These are phyloP conservation scores for Stylophora pistillata DNA, from an alignment of 64 coral and sea anemone genomes.

Conservation along the genomic window DNA sequence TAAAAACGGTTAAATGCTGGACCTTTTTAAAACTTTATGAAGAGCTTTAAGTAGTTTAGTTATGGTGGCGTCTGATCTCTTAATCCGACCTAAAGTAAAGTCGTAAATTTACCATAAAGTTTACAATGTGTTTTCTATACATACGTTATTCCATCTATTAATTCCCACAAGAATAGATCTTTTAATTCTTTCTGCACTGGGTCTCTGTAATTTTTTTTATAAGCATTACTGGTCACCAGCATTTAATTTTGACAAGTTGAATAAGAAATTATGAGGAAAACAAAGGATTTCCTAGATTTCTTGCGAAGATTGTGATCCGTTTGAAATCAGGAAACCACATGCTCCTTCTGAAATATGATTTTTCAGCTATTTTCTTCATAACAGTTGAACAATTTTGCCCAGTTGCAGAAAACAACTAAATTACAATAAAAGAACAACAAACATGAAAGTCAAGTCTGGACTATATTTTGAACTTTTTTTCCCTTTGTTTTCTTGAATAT, in stretches of 20 bases:
- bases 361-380: no score
- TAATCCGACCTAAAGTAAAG: background rate
- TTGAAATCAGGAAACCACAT: no score
- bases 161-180: background rate
- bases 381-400: no score
- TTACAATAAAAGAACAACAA: no score
- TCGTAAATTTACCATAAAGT: constrained; percentile 19
- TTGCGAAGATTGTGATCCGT: no score
- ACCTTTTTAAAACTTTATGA: background rate
- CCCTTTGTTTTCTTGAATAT: background rate
- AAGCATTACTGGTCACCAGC: background rate
- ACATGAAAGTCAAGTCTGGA: no score
- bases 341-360: no score
- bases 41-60: background rate
- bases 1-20: background rate
- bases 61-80: background rate
- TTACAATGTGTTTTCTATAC: constrained; percentile 22
- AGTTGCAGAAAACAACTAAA: no score
- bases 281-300: background rate
- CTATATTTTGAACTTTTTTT: no score
- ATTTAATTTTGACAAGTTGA: background rate
- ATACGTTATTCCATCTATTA: background rate
- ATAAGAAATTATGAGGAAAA: background rate
- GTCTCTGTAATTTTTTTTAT: background rate
- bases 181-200: background rate